Conservation (phyloP, 2,797 vertebrate genomes). For the Notamacropus eugenii region DNA sequence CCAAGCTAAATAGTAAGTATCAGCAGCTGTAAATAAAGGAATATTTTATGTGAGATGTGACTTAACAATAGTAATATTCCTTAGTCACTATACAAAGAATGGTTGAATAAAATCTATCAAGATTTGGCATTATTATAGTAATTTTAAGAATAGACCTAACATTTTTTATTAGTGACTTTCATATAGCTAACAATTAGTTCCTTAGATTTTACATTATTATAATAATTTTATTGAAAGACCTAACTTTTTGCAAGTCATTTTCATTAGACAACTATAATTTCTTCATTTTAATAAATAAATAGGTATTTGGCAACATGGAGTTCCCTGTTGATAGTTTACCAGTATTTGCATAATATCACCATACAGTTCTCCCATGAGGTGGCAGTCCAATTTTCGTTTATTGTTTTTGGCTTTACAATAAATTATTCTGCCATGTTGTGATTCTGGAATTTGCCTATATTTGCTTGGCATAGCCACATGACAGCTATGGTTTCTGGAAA, state of each 20-base stretch:
- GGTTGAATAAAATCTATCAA: neutral
- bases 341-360: conserved; percentile 51
- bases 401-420: conserved; percentile 51
- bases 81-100: neutral
- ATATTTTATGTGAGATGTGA: neutral
- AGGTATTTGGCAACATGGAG: conserved; percentile 56
- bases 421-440: conserved; percentile 40
- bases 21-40: neutral
- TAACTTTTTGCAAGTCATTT: conserved; percentile 6
- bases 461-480: conserved; percentile 43
- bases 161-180: conserved; percentile 3
- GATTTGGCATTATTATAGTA: neutral
- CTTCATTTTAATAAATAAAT: conserved; percentile 32
- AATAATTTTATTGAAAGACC: neutral
- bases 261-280: neutral
- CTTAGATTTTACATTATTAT: neutral
- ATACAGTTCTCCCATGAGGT: conserved; percentile 40
- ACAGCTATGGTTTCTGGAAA: conserved; percentile 36
- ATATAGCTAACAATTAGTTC: neutral
- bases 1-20: neutral
- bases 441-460: conserved; percentile 46
- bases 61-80: neutral
- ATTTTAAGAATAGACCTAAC: neutral
- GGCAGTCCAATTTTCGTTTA: conserved; percentile 47
- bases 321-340: conserved; percentile 57